Evolutionary conservation across 2,113 vertebrate genomes (phyloP), one percentile per base, ranked within the genome.

Genomic region (Mormoops blainvillei): DNA sequence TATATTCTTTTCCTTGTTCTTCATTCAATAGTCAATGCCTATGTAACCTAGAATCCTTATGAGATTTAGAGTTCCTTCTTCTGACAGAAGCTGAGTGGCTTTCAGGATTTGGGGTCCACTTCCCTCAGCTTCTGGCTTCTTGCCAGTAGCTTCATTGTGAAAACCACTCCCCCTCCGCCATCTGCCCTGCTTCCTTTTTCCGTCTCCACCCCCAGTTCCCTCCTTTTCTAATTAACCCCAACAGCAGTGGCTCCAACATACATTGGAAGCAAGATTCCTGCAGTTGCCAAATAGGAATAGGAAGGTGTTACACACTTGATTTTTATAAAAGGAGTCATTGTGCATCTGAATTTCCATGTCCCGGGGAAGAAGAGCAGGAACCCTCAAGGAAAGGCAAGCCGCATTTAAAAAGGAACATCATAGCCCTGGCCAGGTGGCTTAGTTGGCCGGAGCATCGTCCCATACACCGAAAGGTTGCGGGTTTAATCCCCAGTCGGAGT

Each of bases 201-300:
- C 92, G 4, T 81, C 89, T 87, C 90, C 77, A 76, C 54, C 76
- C 52, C 70, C 36, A 50, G 15, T 33, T 94, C 7, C 84, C 52
- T 93, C 31, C 3, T 76, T 94, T 95, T 65, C 80, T 97, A 89
- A 95, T 94, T 58, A 87, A 82, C 87, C 87, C 58, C 81, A 92
- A 77, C 80, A 96, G 65, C 41, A 71, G 65, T 88, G 88, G 95
- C 85, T 87, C 87, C 96, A 68, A 58, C 65, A 50, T 65, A 1
- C 26, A 48, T 38, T 63, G 45, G 73, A 94, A 95, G 85, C 77
- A 94, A 95, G 65, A 94, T 19, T 91, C 70, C 43, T 70, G 70
- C 43, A 43, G 41, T 82, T 89, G 81, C 70, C 95, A 96, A 50
- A 41, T 56, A 94, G 92, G 15, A 89, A 67, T 33, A 45, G 52